Evolutionary conservation across 2,113 vertebrate species (phyloP).

Genomic region (Mustela nigripes): DNA sequence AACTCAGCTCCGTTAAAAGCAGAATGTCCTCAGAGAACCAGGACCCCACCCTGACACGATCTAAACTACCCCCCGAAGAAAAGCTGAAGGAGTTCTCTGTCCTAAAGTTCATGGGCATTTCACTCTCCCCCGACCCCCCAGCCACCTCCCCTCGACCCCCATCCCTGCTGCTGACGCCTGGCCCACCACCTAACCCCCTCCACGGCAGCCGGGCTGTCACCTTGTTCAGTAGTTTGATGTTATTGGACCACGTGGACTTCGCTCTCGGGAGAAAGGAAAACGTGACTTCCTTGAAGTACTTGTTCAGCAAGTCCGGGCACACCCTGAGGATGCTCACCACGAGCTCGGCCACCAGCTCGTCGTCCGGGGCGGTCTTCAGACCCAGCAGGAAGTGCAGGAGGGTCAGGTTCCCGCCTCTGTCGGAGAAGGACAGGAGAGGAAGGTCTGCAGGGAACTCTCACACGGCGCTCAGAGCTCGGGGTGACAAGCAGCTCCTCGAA

Average conservation of each 20-base stretch:
- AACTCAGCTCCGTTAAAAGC: background rate
- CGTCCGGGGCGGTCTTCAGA: conserved; percentile 93
- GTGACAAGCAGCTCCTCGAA: background rate
- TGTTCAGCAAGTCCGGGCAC: conserved; percentile 93
- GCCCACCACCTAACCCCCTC: background rate
- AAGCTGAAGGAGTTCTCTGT: accelerated
- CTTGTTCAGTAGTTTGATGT: conserved; percentile 94
- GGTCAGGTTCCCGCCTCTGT: conserved; percentile 94
- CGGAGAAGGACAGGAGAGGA: background rate
- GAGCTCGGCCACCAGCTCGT: conserved; percentile 93
- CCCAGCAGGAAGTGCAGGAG: conserved; percentile 95
- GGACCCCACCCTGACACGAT: background rate
- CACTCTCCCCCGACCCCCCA: too few species aligned
- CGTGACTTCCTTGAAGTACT: conserved; percentile 95
- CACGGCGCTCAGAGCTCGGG: background rate
- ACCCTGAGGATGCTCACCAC: conserved; percentile 92
- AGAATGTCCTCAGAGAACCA: background rate
- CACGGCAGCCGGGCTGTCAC: conserved; percentile 76
- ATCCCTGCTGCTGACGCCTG: background rate
- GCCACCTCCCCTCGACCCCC: accelerated
- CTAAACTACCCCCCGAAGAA: accelerated
- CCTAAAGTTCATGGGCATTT: accelerated
- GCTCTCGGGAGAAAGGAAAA: conserved; percentile 93
- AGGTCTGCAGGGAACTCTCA: background rate
- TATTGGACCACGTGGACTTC: conserved; percentile 94